phyloP scores from a whole-genome alignment of 2,797 vertebrate genomes.

The Ctenochaetus hawaiiensis region DNA sequence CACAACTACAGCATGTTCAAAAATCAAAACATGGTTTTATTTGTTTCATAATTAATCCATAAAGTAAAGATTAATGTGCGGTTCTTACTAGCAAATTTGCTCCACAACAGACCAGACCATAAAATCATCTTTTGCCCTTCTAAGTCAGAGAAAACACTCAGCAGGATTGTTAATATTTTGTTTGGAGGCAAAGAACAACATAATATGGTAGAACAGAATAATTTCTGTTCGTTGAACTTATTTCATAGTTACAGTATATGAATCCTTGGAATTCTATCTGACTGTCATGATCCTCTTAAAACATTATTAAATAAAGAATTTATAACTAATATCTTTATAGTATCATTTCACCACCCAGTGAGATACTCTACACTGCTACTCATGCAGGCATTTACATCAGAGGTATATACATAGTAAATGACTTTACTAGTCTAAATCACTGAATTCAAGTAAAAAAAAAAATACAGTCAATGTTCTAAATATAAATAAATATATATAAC shows the following conservation, averaged over 20 bases:
- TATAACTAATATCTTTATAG: neutral
- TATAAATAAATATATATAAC: neutral
- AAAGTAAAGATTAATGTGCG: neutral
- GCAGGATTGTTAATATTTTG: neutral
- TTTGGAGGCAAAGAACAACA: neutral
- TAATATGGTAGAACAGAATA: neutral
- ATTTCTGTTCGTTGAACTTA: conserved; percentile 9
- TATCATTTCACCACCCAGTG: neutral
- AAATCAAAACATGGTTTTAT: neutral
- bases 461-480: too few relatives aligned
- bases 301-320: conserved; percentile 3
- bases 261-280: neutral
- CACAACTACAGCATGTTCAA: neutral
- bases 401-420: neutral
- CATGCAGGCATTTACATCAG: too few relatives aligned
- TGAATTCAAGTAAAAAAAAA: neutral
- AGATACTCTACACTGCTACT: neutral
- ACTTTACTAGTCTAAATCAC: neutral
- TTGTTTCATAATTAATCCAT: neutral
- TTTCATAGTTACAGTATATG: neutral
- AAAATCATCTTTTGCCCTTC: neutral
- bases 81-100: neutral
- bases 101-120: conserved; percentile 10
- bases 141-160: neutral
- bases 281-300: neutral